Evolutionary conservation across 2,113 vertebrate species (phyloP).

Genomic region (Psammodynastes pulverulentus): DNA sequence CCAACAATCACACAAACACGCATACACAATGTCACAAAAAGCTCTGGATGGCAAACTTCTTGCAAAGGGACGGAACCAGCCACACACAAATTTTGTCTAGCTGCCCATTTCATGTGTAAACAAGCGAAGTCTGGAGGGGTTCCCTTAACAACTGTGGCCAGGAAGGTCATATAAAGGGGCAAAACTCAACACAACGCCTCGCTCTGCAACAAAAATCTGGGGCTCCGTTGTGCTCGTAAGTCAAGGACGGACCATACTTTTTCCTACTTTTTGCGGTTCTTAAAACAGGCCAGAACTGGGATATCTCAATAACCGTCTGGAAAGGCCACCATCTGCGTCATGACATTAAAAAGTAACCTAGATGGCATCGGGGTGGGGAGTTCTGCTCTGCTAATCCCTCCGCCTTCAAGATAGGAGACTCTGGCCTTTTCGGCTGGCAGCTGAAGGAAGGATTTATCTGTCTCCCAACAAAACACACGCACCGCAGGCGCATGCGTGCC

Average conservation of each 20-base stretch:
- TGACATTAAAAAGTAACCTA: background rate
- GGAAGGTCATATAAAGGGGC: no score
- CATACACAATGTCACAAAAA: background rate
- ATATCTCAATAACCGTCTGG: background rate
- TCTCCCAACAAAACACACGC: background rate
- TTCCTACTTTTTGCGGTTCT: background rate
- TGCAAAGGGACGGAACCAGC: background rate
- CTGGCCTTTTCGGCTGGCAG: background rate
- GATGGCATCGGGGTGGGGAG: no score
- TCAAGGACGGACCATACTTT: no score
- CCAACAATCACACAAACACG: background rate
- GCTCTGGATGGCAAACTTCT: background rate
- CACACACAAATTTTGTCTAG: no score
- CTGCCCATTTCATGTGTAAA: no score
- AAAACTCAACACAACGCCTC: no score
- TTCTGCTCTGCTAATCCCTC: background rate
- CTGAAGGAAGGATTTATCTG: background rate
- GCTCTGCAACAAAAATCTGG: no score
- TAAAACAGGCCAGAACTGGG: background rate
- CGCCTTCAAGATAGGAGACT: background rate
- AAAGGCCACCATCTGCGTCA: background rate
- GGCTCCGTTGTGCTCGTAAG: no score
- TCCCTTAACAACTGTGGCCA: no score
- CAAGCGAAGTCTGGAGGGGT: no score
- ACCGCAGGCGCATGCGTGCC: background rate